These are phyloP conservation scores for Caiman crocodilus DNA, from an alignment of 2,797 vertebrate species.

Conservation along the genomic window DNA sequence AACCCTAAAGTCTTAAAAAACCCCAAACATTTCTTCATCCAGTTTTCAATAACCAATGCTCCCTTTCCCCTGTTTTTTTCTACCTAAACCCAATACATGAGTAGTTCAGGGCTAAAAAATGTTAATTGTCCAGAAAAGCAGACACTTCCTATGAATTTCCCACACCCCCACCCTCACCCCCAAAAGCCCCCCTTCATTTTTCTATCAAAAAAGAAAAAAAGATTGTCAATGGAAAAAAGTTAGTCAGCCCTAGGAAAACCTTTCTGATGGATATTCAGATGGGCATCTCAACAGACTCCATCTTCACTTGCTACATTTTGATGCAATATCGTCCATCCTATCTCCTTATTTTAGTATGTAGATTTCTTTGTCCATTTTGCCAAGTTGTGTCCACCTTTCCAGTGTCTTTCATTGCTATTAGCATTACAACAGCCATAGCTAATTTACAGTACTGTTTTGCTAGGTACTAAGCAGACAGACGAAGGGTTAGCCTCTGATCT, in stretches of 20 bases:
- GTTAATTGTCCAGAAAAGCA: neutral
- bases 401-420: neutral
- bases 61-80: neutral
- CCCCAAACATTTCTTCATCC: too few relatives aligned
- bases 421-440: neutral
- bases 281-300: neutral
- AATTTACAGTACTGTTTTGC: fast-evolving
- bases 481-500: neutral
- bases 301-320: neutral
- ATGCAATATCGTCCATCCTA: neutral
- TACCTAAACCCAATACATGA: neutral
- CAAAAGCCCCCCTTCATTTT: neutral
- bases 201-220: neutral
- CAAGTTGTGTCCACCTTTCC: neutral
- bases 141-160: neutral
- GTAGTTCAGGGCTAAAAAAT: neutral
- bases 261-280: neutral
- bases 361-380: neutral
- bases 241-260: neutral
- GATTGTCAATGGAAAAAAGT: neutral
- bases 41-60: too few relatives aligned
- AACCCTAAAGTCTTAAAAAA: neutral
- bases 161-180: too few relatives aligned
- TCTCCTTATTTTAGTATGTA: neutral
- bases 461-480: neutral